Conservation (phyloP, 1,140 invertebrate genomes). For the Cydia amplana region DNA sequence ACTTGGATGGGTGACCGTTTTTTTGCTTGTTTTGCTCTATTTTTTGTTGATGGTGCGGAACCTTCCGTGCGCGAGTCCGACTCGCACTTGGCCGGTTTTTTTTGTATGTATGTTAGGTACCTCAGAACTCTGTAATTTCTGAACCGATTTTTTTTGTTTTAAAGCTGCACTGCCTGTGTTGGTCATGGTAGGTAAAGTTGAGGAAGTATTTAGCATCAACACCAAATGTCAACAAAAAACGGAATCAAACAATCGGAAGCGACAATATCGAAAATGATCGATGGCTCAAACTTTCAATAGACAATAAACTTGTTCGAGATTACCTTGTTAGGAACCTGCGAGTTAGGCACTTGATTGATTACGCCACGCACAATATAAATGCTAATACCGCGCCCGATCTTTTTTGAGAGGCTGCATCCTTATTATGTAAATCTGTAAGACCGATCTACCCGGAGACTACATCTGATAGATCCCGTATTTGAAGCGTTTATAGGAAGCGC, state of each 20-base stretch:
- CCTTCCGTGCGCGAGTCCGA: no score
- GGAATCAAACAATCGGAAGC: neutral
- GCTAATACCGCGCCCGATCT: slow-evolving; percentile 51
- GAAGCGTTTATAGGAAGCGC: no score
- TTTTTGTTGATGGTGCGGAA: no score
- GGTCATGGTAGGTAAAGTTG: no score
- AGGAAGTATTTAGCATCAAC: neutral
- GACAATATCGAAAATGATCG: slow-evolving; percentile 19
- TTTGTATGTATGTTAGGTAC: no score
- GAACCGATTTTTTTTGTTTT: no score
- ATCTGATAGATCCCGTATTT: neutral
- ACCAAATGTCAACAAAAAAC: neutral
- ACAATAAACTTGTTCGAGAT: slow-evolving; percentile 25
- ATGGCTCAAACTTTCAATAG: slow-evolving; percentile 22
- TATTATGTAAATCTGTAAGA: slow-evolving; percentile 54
- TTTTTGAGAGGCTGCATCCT: slow-evolving; percentile 50
- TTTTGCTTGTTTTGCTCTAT: no score
- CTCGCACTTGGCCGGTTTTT: no score
- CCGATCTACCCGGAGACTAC: slow-evolving; percentile 30
- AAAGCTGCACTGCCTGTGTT: no score
- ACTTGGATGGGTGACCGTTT: no score
- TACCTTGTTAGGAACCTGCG: slow-evolving; percentile 36
- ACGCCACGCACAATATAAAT: slow-evolving; percentile 61
- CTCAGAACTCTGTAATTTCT: no score
- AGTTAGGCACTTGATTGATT: slow-evolving; percentile 54